Percentiles rank a stretch among this genome's conserved stretches.
Evolutionary conservation across 2,888 invertebrate genomes (phyloP).

Genomic region (Macrophya annulata): DNA sequence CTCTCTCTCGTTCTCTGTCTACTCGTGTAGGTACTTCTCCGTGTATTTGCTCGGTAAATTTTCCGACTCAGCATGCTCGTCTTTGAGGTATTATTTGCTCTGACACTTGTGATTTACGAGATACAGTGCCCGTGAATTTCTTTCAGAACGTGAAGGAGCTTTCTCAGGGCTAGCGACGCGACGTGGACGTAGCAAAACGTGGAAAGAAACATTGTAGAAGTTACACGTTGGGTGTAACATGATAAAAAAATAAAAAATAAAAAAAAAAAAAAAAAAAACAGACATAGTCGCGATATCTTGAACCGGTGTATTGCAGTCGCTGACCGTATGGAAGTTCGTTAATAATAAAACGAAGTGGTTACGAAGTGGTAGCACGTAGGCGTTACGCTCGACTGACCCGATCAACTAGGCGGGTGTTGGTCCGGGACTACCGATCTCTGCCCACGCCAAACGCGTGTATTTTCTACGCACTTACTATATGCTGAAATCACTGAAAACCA

Average conservation of each 20-base stretch:
- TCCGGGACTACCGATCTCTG: constrained; percentile 75
- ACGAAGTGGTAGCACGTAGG: constrained; percentile 77
- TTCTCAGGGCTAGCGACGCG: not conserved
- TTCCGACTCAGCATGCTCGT: constrained; percentile 21
- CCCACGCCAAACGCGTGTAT: constrained; percentile 70
- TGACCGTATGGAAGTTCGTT: constrained; percentile 53
- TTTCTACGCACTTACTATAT: constrained; percentile 30
- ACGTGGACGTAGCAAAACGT: constrained; percentile 1
- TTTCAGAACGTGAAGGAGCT: constrained; percentile 22
- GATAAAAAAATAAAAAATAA: not conserved
- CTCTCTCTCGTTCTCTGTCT: too few species aligned
- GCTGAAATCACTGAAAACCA: not conserved
- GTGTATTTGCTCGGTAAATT: constrained; percentile 39
- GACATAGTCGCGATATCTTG: constrained; percentile 17
- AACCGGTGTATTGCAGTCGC: constrained; percentile 29
- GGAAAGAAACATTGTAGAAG: constrained; percentile 2
- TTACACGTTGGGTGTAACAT: constrained; percentile 13
- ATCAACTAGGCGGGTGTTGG: constrained; percentile 75
- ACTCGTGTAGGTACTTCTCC: not conserved
- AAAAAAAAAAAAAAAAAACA: not conserved
- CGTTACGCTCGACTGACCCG: constrained; percentile 78
- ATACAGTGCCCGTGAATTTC: constrained; percentile 42
- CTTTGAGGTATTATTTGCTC: constrained; percentile 49
- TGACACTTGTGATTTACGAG: constrained; percentile 50
- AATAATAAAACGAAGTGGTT: constrained; percentile 67